Evolutionary conservation across 2,113 vertebrate genomes (phyloP).

Genomic region (Gopherus evgoodei): DNA sequence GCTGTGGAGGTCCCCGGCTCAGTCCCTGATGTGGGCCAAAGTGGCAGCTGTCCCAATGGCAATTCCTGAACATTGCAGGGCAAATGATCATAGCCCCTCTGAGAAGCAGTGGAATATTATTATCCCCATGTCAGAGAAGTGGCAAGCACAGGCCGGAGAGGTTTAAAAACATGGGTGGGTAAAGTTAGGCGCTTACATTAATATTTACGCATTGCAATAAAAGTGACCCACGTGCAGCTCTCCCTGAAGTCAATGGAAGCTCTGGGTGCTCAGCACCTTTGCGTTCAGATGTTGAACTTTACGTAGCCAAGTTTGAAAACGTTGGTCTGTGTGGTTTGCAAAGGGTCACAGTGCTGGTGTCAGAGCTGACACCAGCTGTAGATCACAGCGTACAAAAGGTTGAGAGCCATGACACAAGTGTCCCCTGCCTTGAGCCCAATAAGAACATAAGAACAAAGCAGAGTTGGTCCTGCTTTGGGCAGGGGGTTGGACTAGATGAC

Average conservation of each 20-base stretch:
- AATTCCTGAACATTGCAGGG: background rate
- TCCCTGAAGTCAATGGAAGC: slow-evolving; percentile 7
- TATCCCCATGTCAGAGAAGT: slow-evolving; percentile 4
- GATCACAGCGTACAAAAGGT: background rate
- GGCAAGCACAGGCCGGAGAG: background rate
- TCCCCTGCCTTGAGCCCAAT: no score
- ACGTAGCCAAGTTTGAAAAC: background rate
- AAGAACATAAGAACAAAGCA: no score
- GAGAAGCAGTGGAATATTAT: slow-evolving; percentile 29
- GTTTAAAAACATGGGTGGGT: background rate
- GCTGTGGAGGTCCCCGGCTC: slow-evolving; percentile 2
- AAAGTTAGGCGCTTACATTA: background rate
- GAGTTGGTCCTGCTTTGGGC: no score
- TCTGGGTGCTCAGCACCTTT: background rate
- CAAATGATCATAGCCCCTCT: slow-evolving; percentile 12
- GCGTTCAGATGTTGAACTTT: background rate
- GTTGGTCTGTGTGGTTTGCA: background rate
- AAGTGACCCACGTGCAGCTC: background rate
- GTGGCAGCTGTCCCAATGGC: background rate
- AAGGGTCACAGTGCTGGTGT: background rate
- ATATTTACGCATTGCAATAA: background rate
- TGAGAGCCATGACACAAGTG: background rate
- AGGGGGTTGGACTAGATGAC: no score
- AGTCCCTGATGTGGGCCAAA: background rate
- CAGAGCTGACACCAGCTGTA: background rate